Percentiles rank a stretch among this genome's conserved stretches.
These are phyloP conservation scores for Eilema griseolum DNA, from an alignment of 2,888 invertebrate genomes.

Conservation along the genomic window DNA sequence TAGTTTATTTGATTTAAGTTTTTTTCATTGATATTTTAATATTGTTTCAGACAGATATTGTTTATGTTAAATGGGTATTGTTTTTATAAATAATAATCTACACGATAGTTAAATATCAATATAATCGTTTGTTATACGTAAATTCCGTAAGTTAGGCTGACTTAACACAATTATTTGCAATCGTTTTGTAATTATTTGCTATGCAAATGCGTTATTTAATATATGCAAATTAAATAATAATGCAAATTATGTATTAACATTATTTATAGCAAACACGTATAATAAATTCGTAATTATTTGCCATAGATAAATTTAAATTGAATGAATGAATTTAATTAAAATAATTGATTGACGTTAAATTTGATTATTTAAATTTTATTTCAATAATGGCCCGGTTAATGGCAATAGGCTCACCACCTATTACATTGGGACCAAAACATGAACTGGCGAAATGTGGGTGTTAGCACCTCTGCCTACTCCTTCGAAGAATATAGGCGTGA, in stretches of 20 bases:
- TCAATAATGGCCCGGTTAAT: too few species aligned
- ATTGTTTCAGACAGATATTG: not conserved
- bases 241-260: not conserved
- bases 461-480: too few species aligned
- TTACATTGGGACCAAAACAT: too few species aligned
- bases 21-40: not conserved
- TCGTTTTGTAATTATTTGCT: not conserved
- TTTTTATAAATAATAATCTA: not conserved
- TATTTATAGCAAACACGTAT: not conserved
- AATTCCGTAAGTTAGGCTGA: not conserved
- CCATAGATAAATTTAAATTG: not conserved
- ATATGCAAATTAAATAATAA: not conserved
- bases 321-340: not conserved
- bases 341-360: not conserved
- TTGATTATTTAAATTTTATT: not conserved
- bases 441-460: too few species aligned
- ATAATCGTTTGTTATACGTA: not conserved
- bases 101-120: not conserved
- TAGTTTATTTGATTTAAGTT: constrained; percentile 25
- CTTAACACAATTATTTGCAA: not conserved
- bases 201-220: constrained; percentile 1
- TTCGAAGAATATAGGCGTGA: too few species aligned
- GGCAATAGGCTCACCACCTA: too few species aligned
- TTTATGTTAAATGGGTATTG: not conserved
- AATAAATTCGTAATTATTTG: not conserved